Evolutionary conservation across 2,797 vertebrate genomes (phyloP).

Genomic region (Somateria mollissima): DNA sequence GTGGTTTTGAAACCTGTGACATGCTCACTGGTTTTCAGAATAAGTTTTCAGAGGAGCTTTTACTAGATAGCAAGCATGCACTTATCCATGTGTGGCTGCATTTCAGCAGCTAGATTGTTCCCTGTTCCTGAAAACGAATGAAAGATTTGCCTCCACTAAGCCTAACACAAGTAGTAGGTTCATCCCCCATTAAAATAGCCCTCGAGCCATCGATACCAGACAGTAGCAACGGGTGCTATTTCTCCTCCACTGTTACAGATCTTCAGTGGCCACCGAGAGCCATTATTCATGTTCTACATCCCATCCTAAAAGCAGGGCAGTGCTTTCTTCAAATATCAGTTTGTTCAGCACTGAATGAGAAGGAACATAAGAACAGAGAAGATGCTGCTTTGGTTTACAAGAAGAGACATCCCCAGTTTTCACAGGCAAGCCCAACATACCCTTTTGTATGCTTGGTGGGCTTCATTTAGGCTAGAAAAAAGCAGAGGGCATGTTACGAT

Average conservation of each 20-base stretch:
- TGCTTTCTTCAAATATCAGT: not conserved
- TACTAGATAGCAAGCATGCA: not conserved
- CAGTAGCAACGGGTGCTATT: not conserved
- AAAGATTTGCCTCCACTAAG: not conserved
- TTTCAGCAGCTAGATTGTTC: not conserved
- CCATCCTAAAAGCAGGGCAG: not conserved
- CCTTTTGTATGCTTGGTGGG: accelerated
- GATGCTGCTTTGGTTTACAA: not conserved
- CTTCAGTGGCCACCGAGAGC: not conserved
- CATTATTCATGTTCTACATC: accelerated
- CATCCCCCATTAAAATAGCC: not conserved
- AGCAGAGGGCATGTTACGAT: not conserved
- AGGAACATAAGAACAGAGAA: not conserved
- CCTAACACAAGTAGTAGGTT: not conserved
- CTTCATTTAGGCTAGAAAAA: not conserved
- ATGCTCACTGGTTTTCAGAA: not conserved
- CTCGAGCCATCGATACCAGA: not conserved
- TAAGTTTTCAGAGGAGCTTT: not conserved
- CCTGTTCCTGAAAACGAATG: accelerated
- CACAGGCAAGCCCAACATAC: not conserved
- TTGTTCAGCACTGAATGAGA: not conserved
- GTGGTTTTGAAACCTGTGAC: not conserved
- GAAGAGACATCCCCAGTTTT: not conserved
- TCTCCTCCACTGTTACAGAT: not conserved
- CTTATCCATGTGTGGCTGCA: not conserved